Evolutionary conservation across 2,797 vertebrate species (phyloP).

Genomic region (Psittacula echo): DNA sequence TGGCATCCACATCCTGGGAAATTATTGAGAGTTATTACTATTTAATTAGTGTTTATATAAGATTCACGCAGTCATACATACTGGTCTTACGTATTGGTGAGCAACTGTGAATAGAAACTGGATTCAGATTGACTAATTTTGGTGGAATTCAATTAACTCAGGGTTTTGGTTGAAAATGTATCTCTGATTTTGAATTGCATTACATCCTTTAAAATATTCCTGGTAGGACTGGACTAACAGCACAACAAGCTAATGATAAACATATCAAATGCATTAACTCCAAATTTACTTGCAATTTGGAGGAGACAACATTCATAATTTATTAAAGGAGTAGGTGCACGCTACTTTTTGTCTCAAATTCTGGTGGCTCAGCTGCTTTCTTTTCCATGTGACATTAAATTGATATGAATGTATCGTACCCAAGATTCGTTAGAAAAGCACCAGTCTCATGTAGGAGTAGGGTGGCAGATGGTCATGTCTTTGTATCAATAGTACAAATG

Average conservation of each 20-base stretch:
- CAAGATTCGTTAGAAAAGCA: constrained; percentile 28
- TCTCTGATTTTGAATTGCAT: not conserved
- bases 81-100: not conserved
- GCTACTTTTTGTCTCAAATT: not conserved
- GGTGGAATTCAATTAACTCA: not conserved
- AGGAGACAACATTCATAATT: not conserved
- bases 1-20: not conserved
- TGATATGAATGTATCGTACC: not conserved
- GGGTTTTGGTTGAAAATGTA: not conserved
- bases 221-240: not conserved
- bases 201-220: not conserved
- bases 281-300: not conserved
- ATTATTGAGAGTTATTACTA: not conserved
- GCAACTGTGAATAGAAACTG: not conserved
- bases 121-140: not conserved
- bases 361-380: not conserved
- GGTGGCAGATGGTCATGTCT: constrained; percentile 12
- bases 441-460: not conserved
- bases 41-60: constrained; percentile 16
- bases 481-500: constrained; percentile 29
- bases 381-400: not conserved
- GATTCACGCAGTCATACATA: not conserved
- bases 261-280: not conserved
- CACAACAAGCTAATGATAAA: not conserved
- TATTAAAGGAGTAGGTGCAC: not conserved